These are phyloP conservation scores for Liposcelis brunnea DNA, from an alignment of 2,888 invertebrate genomes.

Conservation along the genomic window DNA sequence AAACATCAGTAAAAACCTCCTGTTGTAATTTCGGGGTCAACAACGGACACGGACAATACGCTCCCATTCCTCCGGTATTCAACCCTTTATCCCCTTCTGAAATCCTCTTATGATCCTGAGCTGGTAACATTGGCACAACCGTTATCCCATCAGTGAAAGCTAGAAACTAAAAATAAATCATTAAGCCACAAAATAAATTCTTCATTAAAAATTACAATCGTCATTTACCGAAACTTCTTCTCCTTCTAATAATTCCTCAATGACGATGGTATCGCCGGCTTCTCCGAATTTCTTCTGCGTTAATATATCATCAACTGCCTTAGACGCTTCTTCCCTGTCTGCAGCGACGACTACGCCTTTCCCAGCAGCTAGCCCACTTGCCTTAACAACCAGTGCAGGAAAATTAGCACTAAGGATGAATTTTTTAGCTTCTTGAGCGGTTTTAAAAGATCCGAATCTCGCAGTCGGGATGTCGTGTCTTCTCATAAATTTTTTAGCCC, in stretches of 20 bases:
- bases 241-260: conserved; percentile 81
- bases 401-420: conserved; percentile 62
- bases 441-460: conserved; percentile 59
- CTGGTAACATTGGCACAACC: conserved; percentile 70
- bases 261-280: conserved; percentile 68
- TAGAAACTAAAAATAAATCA: conserved; percentile 44
- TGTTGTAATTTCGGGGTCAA: conserved; percentile 44
- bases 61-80: conserved; percentile 99
- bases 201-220: no score
- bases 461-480: conserved; percentile 83
- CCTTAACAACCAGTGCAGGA: conserved; percentile 82
- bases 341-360: conserved; percentile 83
- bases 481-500: conserved; percentile 88
- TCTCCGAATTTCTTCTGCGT: conserved; percentile 59
- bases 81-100: conserved; percentile 75
- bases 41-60: conserved; percentile 80
- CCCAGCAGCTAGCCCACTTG: conserved; percentile 89
- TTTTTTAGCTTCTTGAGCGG: conserved; percentile 53
- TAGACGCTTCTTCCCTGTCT: conserved; percentile 59
- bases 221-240: conserved; percentile 90
- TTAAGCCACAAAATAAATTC: no score
- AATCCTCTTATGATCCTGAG: conserved; percentile 92
- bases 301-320: conserved; percentile 69
- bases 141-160: conserved; percentile 78
- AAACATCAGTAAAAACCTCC: conserved; percentile 35